phyloP scores from a whole-genome alignment of 1,140 invertebrate species.

The Sitobion miscanthi region DNA sequence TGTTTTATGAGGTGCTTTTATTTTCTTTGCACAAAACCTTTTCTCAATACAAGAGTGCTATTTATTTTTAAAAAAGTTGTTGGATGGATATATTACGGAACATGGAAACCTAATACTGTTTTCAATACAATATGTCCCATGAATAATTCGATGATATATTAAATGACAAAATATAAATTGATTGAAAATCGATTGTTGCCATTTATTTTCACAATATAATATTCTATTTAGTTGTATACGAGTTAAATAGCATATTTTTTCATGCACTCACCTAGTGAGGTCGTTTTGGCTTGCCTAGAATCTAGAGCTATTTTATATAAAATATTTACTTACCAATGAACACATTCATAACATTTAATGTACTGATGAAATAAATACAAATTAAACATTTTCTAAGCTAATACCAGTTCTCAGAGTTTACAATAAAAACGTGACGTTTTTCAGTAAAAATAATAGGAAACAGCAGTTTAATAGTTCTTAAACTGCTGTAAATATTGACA shows the following conservation, averaged over 20 bases:
- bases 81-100: neutral
- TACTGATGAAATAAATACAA: neutral
- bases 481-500: constrained; percentile 35
- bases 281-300: neutral
- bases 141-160: neutral
- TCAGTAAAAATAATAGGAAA: neutral
- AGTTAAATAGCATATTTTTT: neutral
- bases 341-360: neutral
- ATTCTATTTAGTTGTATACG: neutral
- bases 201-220: neutral
- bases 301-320: too few relatives aligned
- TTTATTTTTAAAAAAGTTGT: neutral
- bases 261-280: too few relatives aligned
- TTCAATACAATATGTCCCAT: neutral
- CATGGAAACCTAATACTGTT: neutral
- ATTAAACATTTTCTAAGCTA: neutral
- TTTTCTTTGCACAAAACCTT: constrained; percentile 1
- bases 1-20: constrained; percentile 14
- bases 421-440: neutral
- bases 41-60: neutral
- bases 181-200: constrained; percentile 18
- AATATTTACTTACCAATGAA: neutral
- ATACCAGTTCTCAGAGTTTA: neutral
- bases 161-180: constrained; percentile 5
- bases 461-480: neutral